Percentiles rank a stretch among this genome's conserved stretches.
Evolutionary conservation across 2,888 invertebrate genomes (phyloP).

Genomic region (Acrobasis repandana): DNA sequence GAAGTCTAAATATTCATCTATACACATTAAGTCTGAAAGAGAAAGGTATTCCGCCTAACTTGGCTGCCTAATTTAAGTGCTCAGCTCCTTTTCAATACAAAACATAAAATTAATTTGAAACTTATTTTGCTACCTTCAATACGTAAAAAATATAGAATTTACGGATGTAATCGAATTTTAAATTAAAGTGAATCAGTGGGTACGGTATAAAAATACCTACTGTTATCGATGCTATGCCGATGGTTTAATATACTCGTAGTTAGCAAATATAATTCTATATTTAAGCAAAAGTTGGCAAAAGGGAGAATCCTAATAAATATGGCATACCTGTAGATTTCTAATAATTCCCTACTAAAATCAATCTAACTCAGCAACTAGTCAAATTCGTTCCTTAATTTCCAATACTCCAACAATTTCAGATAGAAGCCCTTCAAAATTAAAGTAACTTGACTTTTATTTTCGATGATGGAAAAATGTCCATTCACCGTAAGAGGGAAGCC

Average conservation of each 20-base stretch:
- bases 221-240: too few species aligned
- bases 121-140: too few species aligned
- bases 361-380: not conserved
- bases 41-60: slow-evolving; percentile 20
- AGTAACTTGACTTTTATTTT: slow-evolving; percentile 49
- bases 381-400: not conserved
- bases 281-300: too few species aligned
- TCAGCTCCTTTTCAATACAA: slow-evolving; percentile 15
- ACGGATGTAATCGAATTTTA: too few species aligned
- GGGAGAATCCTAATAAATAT: too few species aligned
- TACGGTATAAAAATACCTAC: too few species aligned
- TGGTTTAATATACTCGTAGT: too few species aligned
- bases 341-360: not conserved
- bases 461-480: slow-evolving; percentile 51
- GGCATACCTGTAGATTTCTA: not conserved
- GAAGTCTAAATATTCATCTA: slow-evolving; percentile 24
- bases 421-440: slow-evolving; percentile 23
- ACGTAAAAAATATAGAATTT: too few species aligned
- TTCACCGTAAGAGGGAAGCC: slow-evolving; percentile 47
- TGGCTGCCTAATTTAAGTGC: slow-evolving; percentile 24
- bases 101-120: not conserved
- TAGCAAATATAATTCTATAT: too few species aligned
- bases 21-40: slow-evolving; percentile 17
- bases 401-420: not conserved
- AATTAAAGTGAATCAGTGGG: too few species aligned